Evolutionary conservation across 2,113 vertebrate species (phyloP), one percentile per base, ranked within the genome.

Genomic region (Stomatorhinus ivindoensis): DNA sequence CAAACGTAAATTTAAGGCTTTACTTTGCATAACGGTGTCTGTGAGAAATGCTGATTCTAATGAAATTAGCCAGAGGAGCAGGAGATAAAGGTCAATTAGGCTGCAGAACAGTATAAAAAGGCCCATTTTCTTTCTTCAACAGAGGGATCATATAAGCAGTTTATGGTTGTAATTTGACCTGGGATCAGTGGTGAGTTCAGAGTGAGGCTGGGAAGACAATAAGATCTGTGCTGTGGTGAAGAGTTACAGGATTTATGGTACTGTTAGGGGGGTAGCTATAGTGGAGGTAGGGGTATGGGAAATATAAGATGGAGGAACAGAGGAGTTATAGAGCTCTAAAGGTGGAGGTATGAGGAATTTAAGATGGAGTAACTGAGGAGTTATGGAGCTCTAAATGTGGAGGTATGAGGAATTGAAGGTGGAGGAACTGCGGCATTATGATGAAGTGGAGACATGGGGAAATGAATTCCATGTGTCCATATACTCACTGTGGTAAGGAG

Each of bases 81-180:
- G 80, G 88, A 84, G 88, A 44, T 84, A 61, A 42, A 55, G 51
- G 53, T n/a, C 88, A 31, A 31, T 84, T 53, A 84, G 88, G 76
- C 83, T n/a, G 21, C 15, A 42, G 80, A 85, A 46, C 39, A 85
- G 80, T 42, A 84, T 80, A n/a, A 58, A 61, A 42, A 55, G 51
- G 80, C 51, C 88, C 19, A 31, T 80, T 80, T 80, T 42, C 31
- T 55, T 58, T 58, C 9, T 39, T 19, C 19, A 76, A 73, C n/a
- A 88, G 44, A 35, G 65, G 65, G 42, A 44, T 73, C n/a, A 50
- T 42, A 51, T 69, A 51, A 21, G 13, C n/a, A 21, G 42, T 51
- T 73, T 76, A 39, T 17, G 86, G 48, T 87, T 53, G 51, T 42
- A 86, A 86, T 87, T 53, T 80, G 73, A 80, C 35, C 73, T 80